Evolutionary conservation across 1,140 invertebrate species (phyloP).

Genomic region (Aphelenchoides besseyi): DNA sequence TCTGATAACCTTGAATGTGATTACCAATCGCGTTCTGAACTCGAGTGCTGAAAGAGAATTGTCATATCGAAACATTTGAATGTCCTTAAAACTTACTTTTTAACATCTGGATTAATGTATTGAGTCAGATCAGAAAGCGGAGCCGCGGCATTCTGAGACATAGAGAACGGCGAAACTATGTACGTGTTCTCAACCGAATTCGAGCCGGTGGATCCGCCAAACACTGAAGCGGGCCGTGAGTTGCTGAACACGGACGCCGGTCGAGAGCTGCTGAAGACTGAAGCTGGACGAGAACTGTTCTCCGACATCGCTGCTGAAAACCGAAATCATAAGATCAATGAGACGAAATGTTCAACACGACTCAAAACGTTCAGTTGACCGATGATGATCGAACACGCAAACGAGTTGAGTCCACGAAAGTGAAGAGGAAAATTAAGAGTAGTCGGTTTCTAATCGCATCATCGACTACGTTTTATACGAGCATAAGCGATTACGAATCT

Average conservation of each 20-base stretch:
- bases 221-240: not conserved
- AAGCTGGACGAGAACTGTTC: not conserved
- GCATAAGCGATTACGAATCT: too few relatives aligned
- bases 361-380: too few relatives aligned
- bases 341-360: too few relatives aligned
- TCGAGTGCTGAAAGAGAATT: constrained; percentile 17
- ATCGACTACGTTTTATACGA: too few relatives aligned
- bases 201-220: not conserved
- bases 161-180: not conserved
- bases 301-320: constrained; percentile 4
- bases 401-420: too few relatives aligned
- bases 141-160: not conserved
- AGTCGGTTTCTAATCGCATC: too few relatives aligned
- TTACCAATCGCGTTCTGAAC: constrained; percentile 30
- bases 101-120: constrained; percentile 35
- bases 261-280: too few relatives aligned
- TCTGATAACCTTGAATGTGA: constrained; percentile 24
- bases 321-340: too few relatives aligned
- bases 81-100: constrained; percentile 23
- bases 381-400: too few relatives aligned
- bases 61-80: not conserved
- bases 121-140: constrained; percentile 30
- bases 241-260: too few relatives aligned
- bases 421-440: too few relatives aligned
- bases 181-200: not conserved